These are phyloP conservation scores for Drosophila pachea DNA, from an alignment of 1,140 invertebrate species.

Conservation along the genomic window DNA sequence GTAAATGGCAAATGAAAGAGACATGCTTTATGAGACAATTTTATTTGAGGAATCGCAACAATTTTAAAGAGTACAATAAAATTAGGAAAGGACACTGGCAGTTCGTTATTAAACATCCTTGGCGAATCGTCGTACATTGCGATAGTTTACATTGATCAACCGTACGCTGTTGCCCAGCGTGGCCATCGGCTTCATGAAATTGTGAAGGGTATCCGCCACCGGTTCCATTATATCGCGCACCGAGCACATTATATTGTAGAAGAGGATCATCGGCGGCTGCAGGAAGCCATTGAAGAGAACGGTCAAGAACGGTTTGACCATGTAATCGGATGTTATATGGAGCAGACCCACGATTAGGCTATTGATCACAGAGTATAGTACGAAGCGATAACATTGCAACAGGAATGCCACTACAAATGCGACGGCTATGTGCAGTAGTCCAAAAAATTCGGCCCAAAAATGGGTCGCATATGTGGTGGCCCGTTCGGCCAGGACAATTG, in stretches of 20 bases:
- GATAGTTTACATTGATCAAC: slow-evolving; percentile 60
- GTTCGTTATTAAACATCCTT: slow-evolving; percentile 48
- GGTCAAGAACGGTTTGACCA: slow-evolving; percentile 83
- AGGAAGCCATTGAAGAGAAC: slow-evolving; percentile 83
- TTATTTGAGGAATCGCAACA: slow-evolving; percentile 15
- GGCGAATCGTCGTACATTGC: slow-evolving; percentile 29
- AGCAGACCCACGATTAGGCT: slow-evolving; percentile 82
- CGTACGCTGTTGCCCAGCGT: slow-evolving; percentile 55
- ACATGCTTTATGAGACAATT: not conserved
- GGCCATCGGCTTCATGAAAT: slow-evolving; percentile 64
- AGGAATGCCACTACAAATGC: slow-evolving; percentile 83
- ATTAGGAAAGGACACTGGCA: not conserved
- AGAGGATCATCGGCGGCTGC: slow-evolving; percentile 83
- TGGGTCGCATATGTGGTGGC: slow-evolving; percentile 81
- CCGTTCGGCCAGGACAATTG: slow-evolving; percentile 81
- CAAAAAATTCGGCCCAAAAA: slow-evolving; percentile 85
- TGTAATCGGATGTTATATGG: slow-evolving; percentile 83
- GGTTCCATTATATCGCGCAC: slow-evolving; percentile 83
- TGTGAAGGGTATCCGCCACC: slow-evolving; percentile 78
- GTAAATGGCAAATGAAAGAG: slow-evolving; percentile 12
- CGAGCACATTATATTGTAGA: slow-evolving; percentile 82
- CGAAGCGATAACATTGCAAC: slow-evolving; percentile 81
- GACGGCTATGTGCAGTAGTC: slow-evolving; percentile 81
- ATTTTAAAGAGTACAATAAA: slow-evolving; percentile 14
- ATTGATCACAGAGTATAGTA: slow-evolving; percentile 81